A percentile compares a stretch with the other conserved stretches of the same genome.
Conservation (phyloP, 2,888 invertebrate genomes). For the Panopea generosa region DNA sequence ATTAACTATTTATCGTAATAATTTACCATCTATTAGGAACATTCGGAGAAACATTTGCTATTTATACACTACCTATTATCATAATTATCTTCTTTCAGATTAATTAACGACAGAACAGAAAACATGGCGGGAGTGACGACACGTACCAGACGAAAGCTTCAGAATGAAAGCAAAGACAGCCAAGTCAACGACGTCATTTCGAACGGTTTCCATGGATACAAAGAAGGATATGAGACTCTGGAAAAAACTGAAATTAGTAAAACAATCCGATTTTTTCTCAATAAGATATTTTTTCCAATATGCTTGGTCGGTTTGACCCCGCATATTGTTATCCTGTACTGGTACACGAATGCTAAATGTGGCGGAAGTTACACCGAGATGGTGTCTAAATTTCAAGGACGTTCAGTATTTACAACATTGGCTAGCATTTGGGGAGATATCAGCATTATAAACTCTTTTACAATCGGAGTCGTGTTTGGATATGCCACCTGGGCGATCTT, state of each 20-base stretch:
- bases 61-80: too few relatives aligned
- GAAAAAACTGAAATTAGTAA: slow-evolving; percentile 62
- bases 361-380: slow-evolving; percentile 76
- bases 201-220: slow-evolving; percentile 56
- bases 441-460: slow-evolving; percentile 71
- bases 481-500: slow-evolving; percentile 85
- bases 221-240: slow-evolving; percentile 57
- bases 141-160: slow-evolving; percentile 14
- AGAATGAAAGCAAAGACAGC: slow-evolving; percentile 11
- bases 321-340: slow-evolving; percentile 77
- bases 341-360: slow-evolving; percentile 75
- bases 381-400: slow-evolving; percentile 43
- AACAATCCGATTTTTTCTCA: slow-evolving; percentile 60
- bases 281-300: slow-evolving; percentile 75
- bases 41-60: too few relatives aligned
- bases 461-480: slow-evolving; percentile 72
- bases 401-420: slow-evolving; percentile 70
- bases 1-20: too few relatives aligned
- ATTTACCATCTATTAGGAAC: too few relatives aligned
- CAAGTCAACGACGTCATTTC: slow-evolving; percentile 54
- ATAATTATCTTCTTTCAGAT: too few relatives aligned
- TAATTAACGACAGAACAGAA: neutral
- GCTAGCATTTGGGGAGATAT: slow-evolving; percentile 78
- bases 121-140: slow-evolving; percentile 23
- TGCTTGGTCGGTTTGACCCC: slow-evolving; percentile 76